These are phyloP conservation scores for Gallinago stenura DNA, from an alignment of 2,797 vertebrate genomes.

Conservation along the genomic window DNA sequence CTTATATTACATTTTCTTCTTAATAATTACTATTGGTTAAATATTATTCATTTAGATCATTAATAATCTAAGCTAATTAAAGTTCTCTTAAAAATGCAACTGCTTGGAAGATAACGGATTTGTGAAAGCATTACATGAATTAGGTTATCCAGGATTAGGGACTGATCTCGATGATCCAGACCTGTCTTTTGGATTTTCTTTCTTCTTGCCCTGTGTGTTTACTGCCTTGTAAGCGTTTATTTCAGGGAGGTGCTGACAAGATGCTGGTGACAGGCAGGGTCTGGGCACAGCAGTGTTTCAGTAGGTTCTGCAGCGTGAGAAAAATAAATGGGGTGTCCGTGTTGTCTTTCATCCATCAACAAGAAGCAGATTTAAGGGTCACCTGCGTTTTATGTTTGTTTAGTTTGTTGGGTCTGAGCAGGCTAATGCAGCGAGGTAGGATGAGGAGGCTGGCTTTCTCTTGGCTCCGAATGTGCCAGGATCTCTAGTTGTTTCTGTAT, in stretches of 20 bases:
- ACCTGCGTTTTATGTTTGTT: neutral
- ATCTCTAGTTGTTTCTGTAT: neutral
- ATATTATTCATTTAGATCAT: neutral
- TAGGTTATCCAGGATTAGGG: neutral
- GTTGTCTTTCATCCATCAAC: neutral
- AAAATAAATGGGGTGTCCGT: fast-evolving
- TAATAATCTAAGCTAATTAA: neutral
- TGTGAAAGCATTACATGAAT: neutral
- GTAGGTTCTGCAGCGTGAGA: neutral
- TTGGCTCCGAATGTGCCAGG: fast-evolving
- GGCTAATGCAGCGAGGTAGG: neutral
- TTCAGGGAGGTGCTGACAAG: neutral
- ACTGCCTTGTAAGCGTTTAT: neutral
- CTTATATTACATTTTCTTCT: neutral
- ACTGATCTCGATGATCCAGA: neutral
- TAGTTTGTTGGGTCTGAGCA: neutral
- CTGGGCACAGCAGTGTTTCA: neutral
- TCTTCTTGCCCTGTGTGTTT: neutral
- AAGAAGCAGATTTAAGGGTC: neutral
- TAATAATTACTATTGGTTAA: neutral
- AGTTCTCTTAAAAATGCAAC: neutral
- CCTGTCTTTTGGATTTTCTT: neutral
- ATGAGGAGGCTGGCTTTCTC: neutral
- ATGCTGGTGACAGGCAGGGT: fast-evolving
- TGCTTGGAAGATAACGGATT: neutral